These are phyloP conservation scores for Pleuronectes platessa DNA, from an alignment of 2,113 vertebrate genomes.

Conservation along the genomic window DNA sequence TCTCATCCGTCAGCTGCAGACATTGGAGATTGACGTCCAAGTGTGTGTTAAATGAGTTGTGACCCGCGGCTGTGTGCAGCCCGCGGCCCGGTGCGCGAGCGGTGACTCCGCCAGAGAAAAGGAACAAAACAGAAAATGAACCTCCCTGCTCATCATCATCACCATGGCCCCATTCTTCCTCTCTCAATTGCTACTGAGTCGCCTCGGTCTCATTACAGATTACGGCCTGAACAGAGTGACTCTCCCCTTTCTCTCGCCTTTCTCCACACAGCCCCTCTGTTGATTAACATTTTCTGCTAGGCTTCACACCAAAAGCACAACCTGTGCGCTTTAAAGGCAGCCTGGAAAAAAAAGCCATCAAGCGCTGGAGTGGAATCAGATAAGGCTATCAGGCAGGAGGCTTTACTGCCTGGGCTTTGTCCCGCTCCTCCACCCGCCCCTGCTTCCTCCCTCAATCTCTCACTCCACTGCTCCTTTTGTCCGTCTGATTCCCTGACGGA, in stretches of 20 bases:
- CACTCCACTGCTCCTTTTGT: constrained; percentile 98
- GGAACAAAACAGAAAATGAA: constrained; percentile 70
- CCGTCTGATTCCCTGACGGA: constrained; percentile 87
- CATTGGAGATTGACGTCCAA: constrained; percentile 51
- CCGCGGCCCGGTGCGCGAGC: constrained; percentile 16
- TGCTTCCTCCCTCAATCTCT: constrained; percentile 91
- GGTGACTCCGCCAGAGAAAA: constrained; percentile 55
- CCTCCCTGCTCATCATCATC: constrained; percentile 77
- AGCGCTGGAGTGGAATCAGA: constrained; percentile 89
- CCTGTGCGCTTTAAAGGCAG: constrained; percentile 83
- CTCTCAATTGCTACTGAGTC: constrained; percentile 77
- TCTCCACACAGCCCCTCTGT: constrained; percentile 73
- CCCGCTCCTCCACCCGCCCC: constrained; percentile 86
- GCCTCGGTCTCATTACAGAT: constrained; percentile 80
- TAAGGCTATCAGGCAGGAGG: constrained; percentile 88
- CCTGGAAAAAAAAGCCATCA: constrained; percentile 71
- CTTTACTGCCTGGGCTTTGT: constrained; percentile 89
- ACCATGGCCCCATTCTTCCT: constrained; percentile 77
- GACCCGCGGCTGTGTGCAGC: constrained; percentile 62
- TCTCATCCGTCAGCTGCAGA: constrained; percentile 70
- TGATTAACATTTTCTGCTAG: constrained; percentile 89
- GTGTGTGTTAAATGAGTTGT: constrained; percentile 77
- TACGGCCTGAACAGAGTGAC: constrained; percentile 69
- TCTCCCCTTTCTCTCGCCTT: constrained; percentile 72
- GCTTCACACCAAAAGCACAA: constrained; percentile 84